A percentile compares a stretch with the other conserved stretches of the same genome.
Evolutionary conservation across 2,113 vertebrate genomes (phyloP).

Genomic region (Oophaga pumilio): DNA sequence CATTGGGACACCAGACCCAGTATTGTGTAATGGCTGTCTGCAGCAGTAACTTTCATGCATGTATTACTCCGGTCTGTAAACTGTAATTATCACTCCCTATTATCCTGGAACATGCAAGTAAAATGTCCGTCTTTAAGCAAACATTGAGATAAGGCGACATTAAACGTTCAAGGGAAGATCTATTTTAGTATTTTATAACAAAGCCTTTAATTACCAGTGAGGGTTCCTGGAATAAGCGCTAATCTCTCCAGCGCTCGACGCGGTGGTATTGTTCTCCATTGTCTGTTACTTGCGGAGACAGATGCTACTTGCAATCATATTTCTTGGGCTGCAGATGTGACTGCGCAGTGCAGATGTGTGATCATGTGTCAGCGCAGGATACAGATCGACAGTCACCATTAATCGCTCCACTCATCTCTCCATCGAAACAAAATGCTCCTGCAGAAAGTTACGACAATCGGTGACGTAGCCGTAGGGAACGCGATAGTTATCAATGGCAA

Average conservation of each 20-base stretch:
- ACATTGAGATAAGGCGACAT: constrained; percentile 58
- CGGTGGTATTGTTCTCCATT: background rate
- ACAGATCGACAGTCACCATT: background rate
- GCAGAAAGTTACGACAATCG: background rate
- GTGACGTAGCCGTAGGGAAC: background rate
- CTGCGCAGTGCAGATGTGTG: background rate
- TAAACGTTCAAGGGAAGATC: constrained; percentile 65
- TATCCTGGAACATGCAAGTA: constrained; percentile 25
- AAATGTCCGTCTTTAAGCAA: constrained; percentile 54
- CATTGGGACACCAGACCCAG: background rate
- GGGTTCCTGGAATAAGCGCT: constrained; percentile 61
- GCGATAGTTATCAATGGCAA: background rate
- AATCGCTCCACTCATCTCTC: background rate
- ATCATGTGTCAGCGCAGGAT: constrained; percentile 7
- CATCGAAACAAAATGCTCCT: background rate
- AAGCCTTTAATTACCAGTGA: constrained; percentile 67
- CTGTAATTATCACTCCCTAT: constrained; percentile 35
- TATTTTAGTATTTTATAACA: constrained; percentile 64
- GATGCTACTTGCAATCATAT: constrained; percentile 37
- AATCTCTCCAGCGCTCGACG: constrained; percentile 39
- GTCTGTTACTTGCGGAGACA: constrained; percentile 20
- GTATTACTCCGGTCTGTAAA: background rate
- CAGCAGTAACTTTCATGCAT: background rate
- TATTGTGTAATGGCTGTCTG: background rate
- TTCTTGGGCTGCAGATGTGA: constrained; percentile 30